Evolutionary conservation across 2,113 vertebrate species (phyloP), one percentile per base, ranked within the genome.

Genomic region (Meleagris gallopavo): DNA sequence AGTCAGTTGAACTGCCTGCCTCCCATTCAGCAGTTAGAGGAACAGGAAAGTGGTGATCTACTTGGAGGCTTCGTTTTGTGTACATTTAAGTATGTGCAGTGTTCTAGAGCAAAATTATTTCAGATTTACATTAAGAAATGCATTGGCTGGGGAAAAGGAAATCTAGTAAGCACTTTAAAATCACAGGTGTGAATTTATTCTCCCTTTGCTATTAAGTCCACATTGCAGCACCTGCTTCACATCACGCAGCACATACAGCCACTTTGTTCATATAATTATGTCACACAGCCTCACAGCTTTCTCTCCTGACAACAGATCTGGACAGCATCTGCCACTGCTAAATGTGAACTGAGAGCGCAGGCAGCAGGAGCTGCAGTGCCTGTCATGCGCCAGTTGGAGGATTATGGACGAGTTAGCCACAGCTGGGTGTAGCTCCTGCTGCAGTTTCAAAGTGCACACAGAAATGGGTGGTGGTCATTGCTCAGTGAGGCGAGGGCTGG

Each of bases 281-380:
- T 36, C 22, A 24, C 1, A 0, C 2, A 2, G 6, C 17, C 27
- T 24, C 60, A 11, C 1, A 58, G 27, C 15, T 54, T 70, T 34
- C 30, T 32, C 11, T 88, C n/a, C 36, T n/a, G 43, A 29, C 78
- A 79, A 45, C 29, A 80, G 48, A 40, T 73, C 34, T 57, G 67
- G 32, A 41, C 17, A 48, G 38, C 36, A 29, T 22, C 36, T 83
- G 67, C 61, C 40, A 11, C 32, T 45, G 36, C 45, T 54, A 64
- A n/a, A 50, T 9, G 13, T 14, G 14, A 76, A 54, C 41, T 30
- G 65, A 60, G 67, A 29, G 45, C 0, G 1, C 43, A 32, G 32
- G 34, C 60, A 70, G 80, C 19, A 43, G 80, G 1, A 36, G 41
- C 46, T 54, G 61, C 60, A 70, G 61, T 0, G 3, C 13, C 46